A percentile compares a stretch with the other conserved stretches of the same genome.
Conservation (phyloP, 1,140 invertebrate genomes). For the Matsumurasca onukii region DNA sequence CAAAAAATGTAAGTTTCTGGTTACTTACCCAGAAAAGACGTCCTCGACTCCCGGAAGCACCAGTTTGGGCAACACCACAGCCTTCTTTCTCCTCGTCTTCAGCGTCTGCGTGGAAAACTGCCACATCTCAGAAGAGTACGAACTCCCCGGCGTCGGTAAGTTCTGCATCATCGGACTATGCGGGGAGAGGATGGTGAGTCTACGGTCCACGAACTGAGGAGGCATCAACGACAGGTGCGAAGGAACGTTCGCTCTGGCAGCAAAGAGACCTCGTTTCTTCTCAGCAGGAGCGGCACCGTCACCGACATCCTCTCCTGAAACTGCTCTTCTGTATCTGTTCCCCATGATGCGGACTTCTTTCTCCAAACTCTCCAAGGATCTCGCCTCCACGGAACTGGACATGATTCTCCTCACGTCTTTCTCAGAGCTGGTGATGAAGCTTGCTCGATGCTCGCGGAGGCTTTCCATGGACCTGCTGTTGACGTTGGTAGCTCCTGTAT, state of each 20-base stretch:
- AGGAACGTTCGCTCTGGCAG: slow-evolving; percentile 56
- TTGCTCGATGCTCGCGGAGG: slow-evolving; percentile 45
- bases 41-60: slow-evolving; percentile 67
- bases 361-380: slow-evolving; percentile 57
- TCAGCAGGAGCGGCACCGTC: slow-evolving; percentile 53
- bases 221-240: slow-evolving; percentile 69
- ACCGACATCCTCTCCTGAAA: slow-evolving; percentile 56
- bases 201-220: slow-evolving; percentile 58
- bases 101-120: slow-evolving; percentile 57
- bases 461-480: slow-evolving; percentile 69
- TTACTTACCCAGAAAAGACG: slow-evolving; percentile 61
- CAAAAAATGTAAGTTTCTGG: no score
- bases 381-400: slow-evolving; percentile 46
- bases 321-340: slow-evolving; percentile 51
- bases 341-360: slow-evolving; percentile 56
- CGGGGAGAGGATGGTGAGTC: slow-evolving; percentile 70
- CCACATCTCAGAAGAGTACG: slow-evolving; percentile 43
- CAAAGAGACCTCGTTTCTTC: slow-evolving; percentile 63
- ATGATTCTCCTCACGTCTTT: slow-evolving; percentile 60
- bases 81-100: slow-evolving; percentile 65
- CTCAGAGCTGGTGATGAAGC: slow-evolving; percentile 62
- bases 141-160: slow-evolving; percentile 34
- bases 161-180: slow-evolving; percentile 63
- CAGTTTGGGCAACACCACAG: slow-evolving; percentile 71
- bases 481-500: slow-evolving; percentile 49